These are phyloP conservation scores for Platysteira castanea DNA, from an alignment of 2,113 vertebrate species.

Conservation along the genomic window DNA sequence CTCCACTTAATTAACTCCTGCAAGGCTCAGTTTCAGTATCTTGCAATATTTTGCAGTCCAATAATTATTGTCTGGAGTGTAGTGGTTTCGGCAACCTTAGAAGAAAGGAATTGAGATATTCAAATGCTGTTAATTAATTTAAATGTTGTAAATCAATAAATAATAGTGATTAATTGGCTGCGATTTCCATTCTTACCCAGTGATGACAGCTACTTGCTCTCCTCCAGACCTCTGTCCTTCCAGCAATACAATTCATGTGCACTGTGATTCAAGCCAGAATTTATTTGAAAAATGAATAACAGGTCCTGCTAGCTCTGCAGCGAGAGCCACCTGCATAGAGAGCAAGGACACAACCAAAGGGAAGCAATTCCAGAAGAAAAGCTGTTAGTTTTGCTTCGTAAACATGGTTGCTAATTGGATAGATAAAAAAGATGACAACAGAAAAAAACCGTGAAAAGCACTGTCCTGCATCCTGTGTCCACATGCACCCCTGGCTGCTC, in stretches of 20 bases:
- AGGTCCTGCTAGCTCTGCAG: background rate
- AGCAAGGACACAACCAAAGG: background rate
- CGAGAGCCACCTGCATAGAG: background rate
- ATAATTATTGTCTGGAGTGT: background rate
- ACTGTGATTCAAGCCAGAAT: background rate
- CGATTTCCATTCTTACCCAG: background rate
- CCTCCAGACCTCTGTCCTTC: background rate
- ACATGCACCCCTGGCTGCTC: background rate
- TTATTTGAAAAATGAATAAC: background rate
- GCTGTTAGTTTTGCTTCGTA: background rate
- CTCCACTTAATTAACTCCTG: slow-evolving; percentile 1
- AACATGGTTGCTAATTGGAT: rapidly evolving
- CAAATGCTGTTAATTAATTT: background rate
- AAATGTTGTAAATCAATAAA: background rate
- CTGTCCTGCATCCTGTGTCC: background rate
- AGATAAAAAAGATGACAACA: background rate
- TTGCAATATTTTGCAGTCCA: background rate
- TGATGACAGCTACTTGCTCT: background rate
- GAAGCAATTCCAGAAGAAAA: background rate
- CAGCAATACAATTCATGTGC: background rate
- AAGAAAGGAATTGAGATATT: background rate
- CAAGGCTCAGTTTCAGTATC: background rate
- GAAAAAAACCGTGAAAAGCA: background rate
- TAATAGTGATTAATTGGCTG: background rate
- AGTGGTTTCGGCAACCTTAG: background rate